phyloP scores from a whole-genome alignment of 2,888 invertebrate species.

The Choristoneura rosaceana region DNA sequence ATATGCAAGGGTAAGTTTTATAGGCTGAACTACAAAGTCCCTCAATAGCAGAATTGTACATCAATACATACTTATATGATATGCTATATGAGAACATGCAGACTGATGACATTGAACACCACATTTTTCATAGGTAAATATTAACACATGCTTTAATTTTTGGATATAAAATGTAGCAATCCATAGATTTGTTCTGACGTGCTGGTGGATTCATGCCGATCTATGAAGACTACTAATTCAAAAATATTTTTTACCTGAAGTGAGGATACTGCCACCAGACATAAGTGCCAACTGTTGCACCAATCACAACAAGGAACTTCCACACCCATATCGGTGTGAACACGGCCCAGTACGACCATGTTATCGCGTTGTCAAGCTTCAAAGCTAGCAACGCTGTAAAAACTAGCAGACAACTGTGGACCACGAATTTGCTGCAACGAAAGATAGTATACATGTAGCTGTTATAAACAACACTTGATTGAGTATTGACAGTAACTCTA shows the following conservation, averaged over 20 bases:
- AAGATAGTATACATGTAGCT: conserved; percentile 50
- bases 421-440: conserved; percentile 96
- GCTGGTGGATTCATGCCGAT: neutral
- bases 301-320: conserved; percentile 96
- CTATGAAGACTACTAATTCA: neutral
- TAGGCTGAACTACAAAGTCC: neutral
- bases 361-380: conserved; percentile 93
- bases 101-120: neutral
- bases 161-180: neutral
- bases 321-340: conserved; percentile 99
- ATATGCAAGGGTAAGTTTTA: conserved; percentile 43
- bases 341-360: conserved; percentile 98
- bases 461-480: conserved; percentile 38
- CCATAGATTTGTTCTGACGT: neutral
- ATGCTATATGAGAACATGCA: neutral
- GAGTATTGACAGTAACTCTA: conserved; percentile 38
- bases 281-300: conserved; percentile 96
- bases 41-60: neutral
- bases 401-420: conserved; percentile 95
- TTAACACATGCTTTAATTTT: neutral
- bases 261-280: conserved; percentile 99
- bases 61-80: neutral
- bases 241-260: conserved; percentile 88
- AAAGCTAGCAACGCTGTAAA: conserved; percentile 97
- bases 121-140: neutral